Evolutionary conservation across 2,888 invertebrate species (phyloP).

Genomic region (Himalopsyche anomala): DNA sequence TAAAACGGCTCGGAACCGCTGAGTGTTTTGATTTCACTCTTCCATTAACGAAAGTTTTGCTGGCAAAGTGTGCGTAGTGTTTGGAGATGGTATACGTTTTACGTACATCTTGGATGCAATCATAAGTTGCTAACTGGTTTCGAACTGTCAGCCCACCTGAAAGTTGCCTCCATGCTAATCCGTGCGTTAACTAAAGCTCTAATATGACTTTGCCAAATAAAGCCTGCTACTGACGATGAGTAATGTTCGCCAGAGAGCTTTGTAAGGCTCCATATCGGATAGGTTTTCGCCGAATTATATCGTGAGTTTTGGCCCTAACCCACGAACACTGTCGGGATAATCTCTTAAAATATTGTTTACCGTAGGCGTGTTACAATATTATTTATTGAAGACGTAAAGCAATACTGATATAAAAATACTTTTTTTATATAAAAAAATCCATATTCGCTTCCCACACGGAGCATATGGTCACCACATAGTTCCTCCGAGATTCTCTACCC

Average conservation of each 20-base stretch:
- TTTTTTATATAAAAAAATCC: too few relatives aligned
- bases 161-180: slow-evolving; percentile 45
- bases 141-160: slow-evolving; percentile 47
- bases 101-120: slow-evolving; percentile 48
- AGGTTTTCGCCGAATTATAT: not conserved
- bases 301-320: not conserved
- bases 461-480: too few relatives aligned
- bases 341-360: too few relatives aligned
- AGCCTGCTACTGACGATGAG: slow-evolving; percentile 25
- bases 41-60: not conserved
- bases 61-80: not conserved
- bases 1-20: not conserved
- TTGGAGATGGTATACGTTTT: slow-evolving; percentile 1
- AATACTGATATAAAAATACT: too few relatives aligned
- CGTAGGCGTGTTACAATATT: too few relatives aligned
- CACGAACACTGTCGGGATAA: not conserved
- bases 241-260: not conserved
- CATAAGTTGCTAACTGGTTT: slow-evolving; percentile 53
- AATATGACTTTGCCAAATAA: slow-evolving; percentile 40
- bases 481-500: too few relatives aligned
- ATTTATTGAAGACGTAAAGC: too few relatives aligned
- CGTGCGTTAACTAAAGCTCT: slow-evolving; percentile 42
- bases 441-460: too few relatives aligned
- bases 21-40: slow-evolving; percentile 31
- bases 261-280: not conserved